Base-by-base conservation (phyloP, 37 sponge, comb jelly and placozoan species). In the Diacarnus erythraeanus region DNA sequence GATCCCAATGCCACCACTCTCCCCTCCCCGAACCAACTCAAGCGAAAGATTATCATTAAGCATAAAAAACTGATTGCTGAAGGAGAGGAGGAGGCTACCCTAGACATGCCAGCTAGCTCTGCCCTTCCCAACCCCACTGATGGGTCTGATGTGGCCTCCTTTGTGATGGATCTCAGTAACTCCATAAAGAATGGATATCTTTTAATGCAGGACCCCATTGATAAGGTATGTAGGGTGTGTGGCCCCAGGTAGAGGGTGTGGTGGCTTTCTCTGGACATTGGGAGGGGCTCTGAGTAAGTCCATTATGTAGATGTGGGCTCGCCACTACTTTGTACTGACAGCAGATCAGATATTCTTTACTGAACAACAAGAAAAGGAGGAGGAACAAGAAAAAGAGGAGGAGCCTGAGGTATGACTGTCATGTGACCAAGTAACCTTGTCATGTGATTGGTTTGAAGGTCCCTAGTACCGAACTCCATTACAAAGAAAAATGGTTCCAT, bases 301-400 rank as follows among this genome's bases (percentile, higher is more conserved):
- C 56, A n/a, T 60, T 20, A 6, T 60, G 40, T 61, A 90, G 91
- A 77, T 74, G 59, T 96, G 97, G 97, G 65, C 76, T 2, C 80
- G 69, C 9, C 97, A 92, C 39, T 96, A 81, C 89, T 96, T 96
- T 87, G 97, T 96, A 23, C 81, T 96, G 59, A 90, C 86, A 17
- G 27, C 78, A 30, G 71, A 81, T 21, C 87, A 90, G 72, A 83
- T 96, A 33, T 84, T 81, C 83, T 96, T 90, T 76, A 90, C 91
- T 8, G 79, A 83, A 35, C 87, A 92, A 58, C 88, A 92, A 38
- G 94, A 96, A 72, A 86, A 89, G 37, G 80, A 80, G 68, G 84
- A 83, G 39, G 93, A 96, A 41, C 54, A 69, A 6, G 89, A 91
- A 63, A 71, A 77, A 36, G 81, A 54, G 30, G 87, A 91, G 0